Evolutionary conservation across 2,797 vertebrate genomes (phyloP).

Genomic region (Eospalax fontanierii): DNA sequence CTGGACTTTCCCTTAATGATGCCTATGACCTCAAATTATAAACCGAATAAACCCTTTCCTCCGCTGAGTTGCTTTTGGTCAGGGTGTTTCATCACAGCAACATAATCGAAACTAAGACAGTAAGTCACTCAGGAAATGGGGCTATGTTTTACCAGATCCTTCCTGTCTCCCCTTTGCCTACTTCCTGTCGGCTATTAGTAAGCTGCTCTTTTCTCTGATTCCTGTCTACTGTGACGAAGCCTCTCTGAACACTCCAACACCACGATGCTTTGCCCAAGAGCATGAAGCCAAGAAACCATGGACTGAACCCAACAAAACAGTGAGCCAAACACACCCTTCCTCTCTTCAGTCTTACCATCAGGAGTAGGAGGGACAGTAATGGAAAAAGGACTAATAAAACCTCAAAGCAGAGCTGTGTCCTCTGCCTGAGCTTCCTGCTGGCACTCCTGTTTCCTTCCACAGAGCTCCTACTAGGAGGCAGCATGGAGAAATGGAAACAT

Average conservation of each 20-base stretch:
- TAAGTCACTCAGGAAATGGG: neutral
- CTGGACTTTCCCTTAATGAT: too few species aligned
- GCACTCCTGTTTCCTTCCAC: neutral
- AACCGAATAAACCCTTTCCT: too few species aligned
- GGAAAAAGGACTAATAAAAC: neutral
- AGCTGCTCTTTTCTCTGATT: neutral
- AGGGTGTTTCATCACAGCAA: too few species aligned
- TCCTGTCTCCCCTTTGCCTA: neutral
- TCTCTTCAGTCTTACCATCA: neutral
- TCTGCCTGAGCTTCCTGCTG: too few species aligned
- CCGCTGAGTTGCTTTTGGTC: too few species aligned
- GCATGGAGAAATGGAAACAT: neutral
- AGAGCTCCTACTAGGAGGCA: neutral
- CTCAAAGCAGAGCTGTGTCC: neutral
- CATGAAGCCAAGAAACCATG: neutral
- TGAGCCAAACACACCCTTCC: neutral
- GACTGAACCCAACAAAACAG: neutral
- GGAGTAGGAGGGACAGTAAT: neutral
- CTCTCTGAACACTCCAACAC: neutral
- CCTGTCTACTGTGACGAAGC: neutral
- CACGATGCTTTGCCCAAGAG: neutral
- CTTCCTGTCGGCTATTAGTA: neutral
- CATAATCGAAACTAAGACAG: too few species aligned
- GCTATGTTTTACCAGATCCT: neutral
- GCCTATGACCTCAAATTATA: too few species aligned